Evolutionary conservation across 2,113 vertebrate species (phyloP).

Genomic region (Empidonax traillii): DNA sequence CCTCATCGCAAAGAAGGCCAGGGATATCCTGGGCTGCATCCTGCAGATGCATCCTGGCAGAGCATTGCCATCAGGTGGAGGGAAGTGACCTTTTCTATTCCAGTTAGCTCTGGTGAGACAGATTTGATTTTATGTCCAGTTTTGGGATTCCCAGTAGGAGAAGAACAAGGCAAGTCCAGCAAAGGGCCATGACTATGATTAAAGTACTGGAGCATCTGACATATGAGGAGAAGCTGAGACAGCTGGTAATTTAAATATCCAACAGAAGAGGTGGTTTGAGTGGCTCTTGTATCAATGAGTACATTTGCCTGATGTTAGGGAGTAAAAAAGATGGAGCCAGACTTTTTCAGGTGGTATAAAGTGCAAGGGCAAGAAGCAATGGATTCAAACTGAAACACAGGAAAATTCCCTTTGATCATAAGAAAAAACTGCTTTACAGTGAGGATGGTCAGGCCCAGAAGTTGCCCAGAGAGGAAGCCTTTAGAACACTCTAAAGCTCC

Average conservation of each 20-base stretch:
- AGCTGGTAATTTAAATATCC: not conserved
- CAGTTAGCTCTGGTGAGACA: not conserved
- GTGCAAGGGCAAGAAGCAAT: not conserved
- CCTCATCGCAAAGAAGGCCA: not conserved
- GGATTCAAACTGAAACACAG: not conserved
- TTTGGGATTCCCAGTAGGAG: not conserved
- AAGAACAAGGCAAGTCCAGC: not conserved
- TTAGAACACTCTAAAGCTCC: not conserved
- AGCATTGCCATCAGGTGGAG: not conserved
- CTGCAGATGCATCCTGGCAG: not conserved
- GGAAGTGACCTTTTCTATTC: not conserved
- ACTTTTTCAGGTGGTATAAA: not conserved
- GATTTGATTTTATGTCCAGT: not conserved
- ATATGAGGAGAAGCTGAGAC: not conserved
- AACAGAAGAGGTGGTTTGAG: not conserved
- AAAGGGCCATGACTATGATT: not conserved
- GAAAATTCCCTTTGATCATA: not conserved
- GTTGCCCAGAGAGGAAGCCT: not conserved
- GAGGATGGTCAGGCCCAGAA: not conserved
- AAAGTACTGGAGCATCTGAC: not conserved
- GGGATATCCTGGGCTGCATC: not conserved
- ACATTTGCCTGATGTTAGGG: not conserved
- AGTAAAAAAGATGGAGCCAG: not conserved
- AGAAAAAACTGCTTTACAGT: not conserved
- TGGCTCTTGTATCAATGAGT: not conserved